Evolutionary conservation across 2,113 vertebrate genomes (phyloP).

Genomic region (Grus americana): DNA sequence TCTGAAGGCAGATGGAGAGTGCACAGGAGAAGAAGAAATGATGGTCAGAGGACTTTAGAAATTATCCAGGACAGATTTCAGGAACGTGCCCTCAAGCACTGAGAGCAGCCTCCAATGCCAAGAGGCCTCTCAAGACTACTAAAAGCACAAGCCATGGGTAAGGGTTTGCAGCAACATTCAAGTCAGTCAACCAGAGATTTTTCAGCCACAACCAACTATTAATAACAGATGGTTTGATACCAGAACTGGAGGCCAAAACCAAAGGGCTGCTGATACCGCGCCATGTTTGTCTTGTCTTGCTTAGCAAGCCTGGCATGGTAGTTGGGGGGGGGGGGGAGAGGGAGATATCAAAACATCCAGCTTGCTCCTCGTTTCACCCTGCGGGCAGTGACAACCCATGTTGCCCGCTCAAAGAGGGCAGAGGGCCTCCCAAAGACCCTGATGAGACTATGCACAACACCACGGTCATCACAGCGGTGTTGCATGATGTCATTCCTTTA

Average conservation of each 20-base stretch:
- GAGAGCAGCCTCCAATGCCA: background rate
- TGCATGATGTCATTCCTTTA: background rate
- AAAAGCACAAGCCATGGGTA: background rate
- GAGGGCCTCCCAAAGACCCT: fast-evolving
- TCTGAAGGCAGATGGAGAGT: background rate
- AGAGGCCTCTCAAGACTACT: background rate
- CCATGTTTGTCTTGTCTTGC: background rate
- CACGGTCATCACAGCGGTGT: fast-evolving
- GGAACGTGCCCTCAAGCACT: background rate
- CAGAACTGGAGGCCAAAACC: background rate
- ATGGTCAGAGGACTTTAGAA: background rate
- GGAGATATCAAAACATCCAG: background rate
- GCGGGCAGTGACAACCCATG: fast-evolving
- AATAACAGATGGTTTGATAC: background rate
- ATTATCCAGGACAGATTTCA: background rate
- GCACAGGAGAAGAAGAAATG: background rate
- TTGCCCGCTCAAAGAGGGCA: background rate
- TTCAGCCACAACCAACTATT: background rate
- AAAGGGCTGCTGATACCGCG: background rate
- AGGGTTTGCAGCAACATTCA: background rate
- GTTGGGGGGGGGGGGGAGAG: too few species aligned
- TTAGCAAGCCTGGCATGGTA: background rate
- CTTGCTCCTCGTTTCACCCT: background rate
- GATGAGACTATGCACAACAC: fast-evolving
- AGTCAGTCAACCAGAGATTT: background rate